A percentile compares a stretch with the other conserved stretches of the same genome.
These are phyloP conservation scores for Alethe castanea DNA, from an alignment of 2,113 vertebrate species.

Conservation along the genomic window DNA sequence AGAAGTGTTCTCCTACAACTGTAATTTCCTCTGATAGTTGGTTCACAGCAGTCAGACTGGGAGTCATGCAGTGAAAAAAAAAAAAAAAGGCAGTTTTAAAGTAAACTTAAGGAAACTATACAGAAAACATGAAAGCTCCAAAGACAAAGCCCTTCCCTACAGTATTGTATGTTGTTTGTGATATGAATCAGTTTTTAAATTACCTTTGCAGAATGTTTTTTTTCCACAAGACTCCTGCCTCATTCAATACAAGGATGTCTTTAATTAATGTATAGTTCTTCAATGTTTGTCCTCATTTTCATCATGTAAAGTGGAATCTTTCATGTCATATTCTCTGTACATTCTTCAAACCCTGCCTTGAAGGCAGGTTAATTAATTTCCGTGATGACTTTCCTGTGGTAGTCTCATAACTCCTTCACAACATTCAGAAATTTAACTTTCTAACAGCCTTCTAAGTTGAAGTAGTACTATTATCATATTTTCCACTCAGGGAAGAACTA, in stretches of 20 bases:
- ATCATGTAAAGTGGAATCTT: conserved; percentile 26
- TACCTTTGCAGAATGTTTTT: not conserved
- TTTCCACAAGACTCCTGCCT: not conserved
- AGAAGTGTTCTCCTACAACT: not conserved
- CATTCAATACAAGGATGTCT: not conserved
- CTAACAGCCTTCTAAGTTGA: not conserved
- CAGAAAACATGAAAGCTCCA: not conserved
- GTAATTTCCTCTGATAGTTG: not conserved
- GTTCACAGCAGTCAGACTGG: not conserved
- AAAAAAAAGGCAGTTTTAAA: not conserved
- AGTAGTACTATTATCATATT: not conserved
- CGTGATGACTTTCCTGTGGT: conserved; percentile 25
- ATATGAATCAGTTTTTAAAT: not conserved
- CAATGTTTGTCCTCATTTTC: conserved; percentile 24
- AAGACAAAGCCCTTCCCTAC: not conserved
- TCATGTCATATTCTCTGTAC: conserved; percentile 33
- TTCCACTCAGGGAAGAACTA: not conserved
- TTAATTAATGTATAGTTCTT: conserved; percentile 37
- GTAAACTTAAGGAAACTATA: not conserved
- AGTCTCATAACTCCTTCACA: not conserved
- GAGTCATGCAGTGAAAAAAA: not conserved
- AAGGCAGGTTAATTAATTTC: conserved; percentile 62
- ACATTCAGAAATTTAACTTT: conserved; percentile 32
- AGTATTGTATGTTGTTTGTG: not conserved
- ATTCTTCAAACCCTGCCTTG: conserved; percentile 46